Base-by-base conservation (phyloP, 2,113 vertebrate species). In the Tiliqua scincoides region DNA sequence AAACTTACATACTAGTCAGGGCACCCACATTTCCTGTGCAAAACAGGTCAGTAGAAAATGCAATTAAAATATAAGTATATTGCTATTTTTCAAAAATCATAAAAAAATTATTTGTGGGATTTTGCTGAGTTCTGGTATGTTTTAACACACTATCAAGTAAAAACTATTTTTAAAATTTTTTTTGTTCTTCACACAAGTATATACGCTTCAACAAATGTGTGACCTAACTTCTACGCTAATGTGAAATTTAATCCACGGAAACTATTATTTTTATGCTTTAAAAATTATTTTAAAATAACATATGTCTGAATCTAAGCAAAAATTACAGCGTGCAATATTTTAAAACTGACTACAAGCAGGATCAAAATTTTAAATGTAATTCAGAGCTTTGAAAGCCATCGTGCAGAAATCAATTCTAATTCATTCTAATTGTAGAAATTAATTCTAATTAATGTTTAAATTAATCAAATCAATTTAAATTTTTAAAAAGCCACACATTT, bases 11-110 rank as follows among this genome's bases (percentile, higher is more conserved):
- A 62, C 82, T 82, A 63, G 87, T 87, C 87, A 91, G 87, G 82
- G 93, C 81, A 83, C 83, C 89, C 91, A 83, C 87, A 91, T 93
- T 95, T 94, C 92, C 93, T 94, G 84, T 87, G 85, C 89, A 88
- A 92, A 94, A 85, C 77, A 14, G 88, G 65, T 21, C 87, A 86
- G 67, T 5, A 90, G 79, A 85, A 48, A 90, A 15, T 0, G 23
- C 52, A 78, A 48, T 48, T 18, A 87, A 77, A 94, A 48, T 5
- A 48, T 48, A 73, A 88, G 77, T 90, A 7, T 61, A 17, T 86
- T 23, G 67, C 57, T 73, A 76, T 71, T 85, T 79, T 81, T 81
- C 73, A 40, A 67, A 61, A 76, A 52, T 85, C 80, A 83, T 88
- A 93, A 93, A 88, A 83, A 88, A 86, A 88, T 86, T 68, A 85